A percentile compares a stretch with the other conserved stretches of the same genome.
These are phyloP conservation scores for Plebejus argus DNA, from an alignment of 2,888 invertebrate species.

Conservation along the genomic window DNA sequence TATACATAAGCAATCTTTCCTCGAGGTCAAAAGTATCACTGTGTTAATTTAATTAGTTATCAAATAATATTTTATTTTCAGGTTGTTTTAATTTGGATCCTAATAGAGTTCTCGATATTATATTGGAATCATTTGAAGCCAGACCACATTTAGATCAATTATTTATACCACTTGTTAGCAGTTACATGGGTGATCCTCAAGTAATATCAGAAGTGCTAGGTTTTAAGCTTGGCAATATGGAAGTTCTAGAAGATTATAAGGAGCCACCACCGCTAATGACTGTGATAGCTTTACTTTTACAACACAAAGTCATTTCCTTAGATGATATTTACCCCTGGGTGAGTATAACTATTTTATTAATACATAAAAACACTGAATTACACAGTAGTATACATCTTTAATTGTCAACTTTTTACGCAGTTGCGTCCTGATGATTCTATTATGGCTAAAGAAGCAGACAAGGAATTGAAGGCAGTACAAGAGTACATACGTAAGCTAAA, in stretches of 20 bases:
- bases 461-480: constrained; percentile 89
- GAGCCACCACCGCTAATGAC: constrained; percentile 93
- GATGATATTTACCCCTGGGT: constrained; percentile 96
- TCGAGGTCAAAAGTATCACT: not conserved
- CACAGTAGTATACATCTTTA: not conserved
- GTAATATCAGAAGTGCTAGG: constrained; percentile 96
- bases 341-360: constrained; percentile 52
- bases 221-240: constrained; percentile 91
- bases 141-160: constrained; percentile 88
- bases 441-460: constrained; percentile 90
- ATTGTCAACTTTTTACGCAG: constrained; percentile 60
- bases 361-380: not conserved
- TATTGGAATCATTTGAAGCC: constrained; percentile 97
- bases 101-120: constrained; percentile 96
- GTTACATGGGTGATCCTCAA: constrained; percentile 91
- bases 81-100: constrained; percentile 99
- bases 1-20: not conserved
- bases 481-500: constrained; percentile 94
- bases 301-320: constrained; percentile 91
- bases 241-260: constrained; percentile 77
- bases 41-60: not conserved
- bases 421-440: constrained; percentile 91
- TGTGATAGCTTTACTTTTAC: constrained; percentile 93
- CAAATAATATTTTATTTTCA: constrained; percentile 51
- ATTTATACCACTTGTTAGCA: constrained; percentile 91